These are phyloP conservation scores for Paraescarpia echinospica DNA, from an alignment of 1,140 invertebrate genomes.

Conservation along the genomic window DNA sequence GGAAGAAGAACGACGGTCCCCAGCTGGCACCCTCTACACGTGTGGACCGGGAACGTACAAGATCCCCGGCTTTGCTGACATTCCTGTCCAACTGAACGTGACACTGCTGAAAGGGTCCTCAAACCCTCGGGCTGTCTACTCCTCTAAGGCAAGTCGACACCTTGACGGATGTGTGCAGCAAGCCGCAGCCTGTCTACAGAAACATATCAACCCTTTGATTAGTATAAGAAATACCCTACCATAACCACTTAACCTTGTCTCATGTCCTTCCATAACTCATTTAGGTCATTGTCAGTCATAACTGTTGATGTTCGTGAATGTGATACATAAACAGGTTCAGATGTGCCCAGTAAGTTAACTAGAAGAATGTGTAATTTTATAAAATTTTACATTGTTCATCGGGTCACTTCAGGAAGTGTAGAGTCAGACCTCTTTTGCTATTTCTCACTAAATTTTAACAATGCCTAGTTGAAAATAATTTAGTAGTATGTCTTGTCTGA, in stretches of 20 bases:
- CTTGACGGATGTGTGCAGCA: conserved; percentile 9
- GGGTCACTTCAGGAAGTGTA: too few species aligned
- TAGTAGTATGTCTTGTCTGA: too few species aligned
- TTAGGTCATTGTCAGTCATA: too few species aligned
- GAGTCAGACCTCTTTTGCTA: too few species aligned
- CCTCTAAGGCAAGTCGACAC: conserved; percentile 76
- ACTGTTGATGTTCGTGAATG: too few species aligned
- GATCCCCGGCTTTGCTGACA: conserved; percentile 84
- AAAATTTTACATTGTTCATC: too few species aligned
- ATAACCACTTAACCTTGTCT: neutral
- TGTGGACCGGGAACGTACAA: conserved; percentile 92
- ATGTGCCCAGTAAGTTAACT: too few species aligned
- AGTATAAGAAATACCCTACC: neutral
- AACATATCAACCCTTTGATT: neutral
- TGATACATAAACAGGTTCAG: too few species aligned
- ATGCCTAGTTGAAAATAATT: too few species aligned
- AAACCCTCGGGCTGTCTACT: conserved; percentile 89
- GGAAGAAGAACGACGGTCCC: conserved; percentile 85
- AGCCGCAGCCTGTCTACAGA: neutral
- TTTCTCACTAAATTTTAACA: too few species aligned
- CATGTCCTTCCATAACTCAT: too few species aligned
- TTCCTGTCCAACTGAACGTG: conserved; percentile 90
- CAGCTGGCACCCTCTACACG: conserved; percentile 77
- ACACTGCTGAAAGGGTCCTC: conserved; percentile 82
- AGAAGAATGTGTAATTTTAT: too few species aligned